Percentiles rank a stretch among this genome's conserved stretches.
These are phyloP conservation scores for Coelinius sp. DNA, from an alignment of 2,888 invertebrate species.

Conservation along the genomic window DNA sequence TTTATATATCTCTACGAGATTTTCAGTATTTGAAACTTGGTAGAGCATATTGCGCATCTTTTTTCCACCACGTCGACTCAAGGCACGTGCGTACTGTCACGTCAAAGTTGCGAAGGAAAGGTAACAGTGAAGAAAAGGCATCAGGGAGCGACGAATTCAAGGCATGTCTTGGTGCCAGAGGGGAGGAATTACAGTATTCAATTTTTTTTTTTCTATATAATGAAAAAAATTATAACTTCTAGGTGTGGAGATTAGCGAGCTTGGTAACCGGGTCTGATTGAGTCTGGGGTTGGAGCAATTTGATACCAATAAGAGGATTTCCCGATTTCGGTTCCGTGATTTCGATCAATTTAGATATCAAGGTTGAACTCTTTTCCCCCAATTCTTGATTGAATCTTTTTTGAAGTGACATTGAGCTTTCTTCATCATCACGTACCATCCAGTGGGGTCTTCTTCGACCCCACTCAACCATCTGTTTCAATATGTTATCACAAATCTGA, in stretches of 20 bases:
- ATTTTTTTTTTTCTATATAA: background rate
- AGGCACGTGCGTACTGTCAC: constrained; percentile 19
- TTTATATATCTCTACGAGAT: background rate
- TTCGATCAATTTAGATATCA: too few relatives aligned
- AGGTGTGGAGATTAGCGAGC: too few relatives aligned
- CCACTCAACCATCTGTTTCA: background rate
- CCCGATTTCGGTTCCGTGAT: too few relatives aligned
- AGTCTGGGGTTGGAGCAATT: too few relatives aligned
- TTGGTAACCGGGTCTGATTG: too few relatives aligned
- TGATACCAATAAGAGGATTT: too few relatives aligned
- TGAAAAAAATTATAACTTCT: background rate
- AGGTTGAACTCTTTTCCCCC: too few relatives aligned
- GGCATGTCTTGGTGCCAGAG: background rate
- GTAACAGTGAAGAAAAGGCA: constrained; percentile 9
- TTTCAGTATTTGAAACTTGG: constrained; percentile 14
- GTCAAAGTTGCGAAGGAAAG: background rate
- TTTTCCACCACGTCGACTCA: constrained; percentile 9
- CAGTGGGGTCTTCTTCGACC: background rate
- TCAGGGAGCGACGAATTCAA: constrained; percentile 4
- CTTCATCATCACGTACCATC: too few relatives aligned
- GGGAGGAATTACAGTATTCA: background rate
- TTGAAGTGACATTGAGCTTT: too few relatives aligned
- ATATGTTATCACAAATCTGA: background rate
- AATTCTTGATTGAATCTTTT: too few relatives aligned
- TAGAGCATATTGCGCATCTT: constrained; percentile 3